These are phyloP conservation scores for Troilus luridus DNA, from an alignment of 2,888 invertebrate species.

Conservation along the genomic window DNA sequence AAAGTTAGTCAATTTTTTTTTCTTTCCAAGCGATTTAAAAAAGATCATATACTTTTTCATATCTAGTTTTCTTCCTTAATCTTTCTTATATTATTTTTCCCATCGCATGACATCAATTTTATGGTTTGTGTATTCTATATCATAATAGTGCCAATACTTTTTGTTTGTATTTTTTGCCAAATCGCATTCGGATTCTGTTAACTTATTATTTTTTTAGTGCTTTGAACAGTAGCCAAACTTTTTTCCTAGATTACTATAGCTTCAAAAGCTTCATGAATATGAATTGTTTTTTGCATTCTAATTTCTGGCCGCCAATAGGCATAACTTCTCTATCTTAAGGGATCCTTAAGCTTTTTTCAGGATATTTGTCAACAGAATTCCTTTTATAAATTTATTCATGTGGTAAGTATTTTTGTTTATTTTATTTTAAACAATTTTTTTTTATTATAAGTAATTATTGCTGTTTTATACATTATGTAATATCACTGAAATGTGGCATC, in stretches of 20 bases:
- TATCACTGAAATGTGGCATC: neutral
- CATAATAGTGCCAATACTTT: slow-evolving; percentile 43
- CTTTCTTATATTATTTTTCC: slow-evolving; percentile 35
- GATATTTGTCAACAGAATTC: neutral
- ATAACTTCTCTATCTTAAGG: neutral
- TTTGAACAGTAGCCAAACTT: slow-evolving; percentile 1
- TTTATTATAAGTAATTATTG: neutral
- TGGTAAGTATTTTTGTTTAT: slow-evolving; percentile 39
- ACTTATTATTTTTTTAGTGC: slow-evolving; percentile 42
- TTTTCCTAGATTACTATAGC: neutral
- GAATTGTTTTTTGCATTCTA: neutral
- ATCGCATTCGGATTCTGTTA: slow-evolving; percentile 51
- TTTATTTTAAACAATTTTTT: neutral
- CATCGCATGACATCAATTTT: slow-evolving; percentile 49
- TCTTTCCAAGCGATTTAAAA: neutral
- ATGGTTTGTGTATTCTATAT: slow-evolving; percentile 45
- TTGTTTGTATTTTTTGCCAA: slow-evolving; percentile 43
- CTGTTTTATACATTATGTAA: neutral
- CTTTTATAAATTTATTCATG: neutral
- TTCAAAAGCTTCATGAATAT: slow-evolving; percentile 1
- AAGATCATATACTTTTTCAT: slow-evolving; percentile 1
- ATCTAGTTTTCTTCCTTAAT: slow-evolving; percentile 33
- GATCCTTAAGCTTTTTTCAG: neutral
- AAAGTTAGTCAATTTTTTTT: neutral
- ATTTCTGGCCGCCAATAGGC: slow-evolving; percentile 4